These are phyloP conservation scores for Mythimna loreyi DNA, from an alignment of 2,888 invertebrate species.

Conservation along the genomic window DNA sequence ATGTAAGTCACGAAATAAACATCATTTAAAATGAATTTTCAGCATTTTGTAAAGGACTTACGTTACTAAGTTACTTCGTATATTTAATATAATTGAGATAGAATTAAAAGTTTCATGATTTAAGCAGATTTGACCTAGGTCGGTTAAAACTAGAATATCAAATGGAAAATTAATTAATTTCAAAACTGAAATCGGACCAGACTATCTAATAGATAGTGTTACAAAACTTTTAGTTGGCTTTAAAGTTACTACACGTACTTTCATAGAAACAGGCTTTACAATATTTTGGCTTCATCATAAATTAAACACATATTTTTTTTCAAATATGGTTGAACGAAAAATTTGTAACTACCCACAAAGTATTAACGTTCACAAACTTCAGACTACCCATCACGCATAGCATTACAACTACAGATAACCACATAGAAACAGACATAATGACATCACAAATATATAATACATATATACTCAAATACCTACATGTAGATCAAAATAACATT, in stretches of 20 bases:
- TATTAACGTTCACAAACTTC: slow-evolving; percentile 12
- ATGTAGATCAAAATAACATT: slow-evolving; percentile 67
- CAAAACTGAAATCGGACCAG: not conserved
- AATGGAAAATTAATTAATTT: slow-evolving; percentile 32
- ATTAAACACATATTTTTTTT: too few species aligned
- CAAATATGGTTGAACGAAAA: not conserved
- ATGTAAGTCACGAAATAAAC: slow-evolving; percentile 3
- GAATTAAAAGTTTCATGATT: slow-evolving; percentile 21
- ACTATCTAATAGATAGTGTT: slow-evolving; percentile 3
- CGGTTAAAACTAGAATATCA: not conserved
- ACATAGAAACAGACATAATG: slow-evolving; percentile 37
- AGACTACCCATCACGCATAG: not conserved
- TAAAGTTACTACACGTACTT: not conserved
- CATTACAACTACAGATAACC: slow-evolving; percentile 12
- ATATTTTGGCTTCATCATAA: not conserved
- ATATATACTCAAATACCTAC: slow-evolving; percentile 12
- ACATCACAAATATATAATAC: slow-evolving; percentile 29
- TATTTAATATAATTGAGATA: slow-evolving; percentile 5
- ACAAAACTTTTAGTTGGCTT: slow-evolving; percentile 9
- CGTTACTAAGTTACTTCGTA: not conserved
- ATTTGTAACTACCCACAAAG: slow-evolving; percentile 4
- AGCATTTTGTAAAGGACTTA: not conserved
- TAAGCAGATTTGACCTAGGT: not conserved
- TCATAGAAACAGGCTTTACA: not conserved
- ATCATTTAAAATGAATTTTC: not conserved